Evolutionary conservation across 2,797 vertebrate species (phyloP).

Genomic region (Xyrichtys novacula): DNA sequence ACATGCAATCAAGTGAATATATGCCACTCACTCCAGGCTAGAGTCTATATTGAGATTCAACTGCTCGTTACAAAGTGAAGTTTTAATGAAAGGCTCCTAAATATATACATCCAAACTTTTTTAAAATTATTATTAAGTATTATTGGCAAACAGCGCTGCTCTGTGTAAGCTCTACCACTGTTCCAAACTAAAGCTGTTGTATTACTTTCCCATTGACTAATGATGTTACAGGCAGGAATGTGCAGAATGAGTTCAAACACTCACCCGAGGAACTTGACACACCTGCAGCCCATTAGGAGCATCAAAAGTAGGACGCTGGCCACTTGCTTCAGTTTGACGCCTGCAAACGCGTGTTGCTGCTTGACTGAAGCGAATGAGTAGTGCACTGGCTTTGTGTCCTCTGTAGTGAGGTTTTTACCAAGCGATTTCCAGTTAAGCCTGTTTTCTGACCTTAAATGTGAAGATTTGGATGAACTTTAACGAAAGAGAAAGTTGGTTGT

Average conservation of each 20-base stretch:
- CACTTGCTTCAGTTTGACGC: not conserved
- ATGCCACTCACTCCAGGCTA: not conserved
- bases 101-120: no score
- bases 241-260: slow-evolving; percentile 31
- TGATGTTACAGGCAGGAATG: not conserved
- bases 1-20: no score
- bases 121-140: no score
- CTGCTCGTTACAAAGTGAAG: not conserved
- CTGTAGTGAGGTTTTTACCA: not conserved
- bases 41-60: not conserved
- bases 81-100: not conserved
- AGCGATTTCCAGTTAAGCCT: not conserved
- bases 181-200: not conserved
- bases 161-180: not conserved
- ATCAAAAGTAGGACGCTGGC: not conserved
- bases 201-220: not conserved
- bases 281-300: not conserved
- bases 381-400: not conserved
- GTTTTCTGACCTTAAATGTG: not conserved
- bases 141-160: not conserved
- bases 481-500: no score
- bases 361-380: not conserved
- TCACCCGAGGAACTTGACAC: slow-evolving; percentile 14
- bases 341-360: not conserved
- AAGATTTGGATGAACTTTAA: not conserved